Conservation (phyloP, 2,888 invertebrate genomes). For the Macropis europaea region DNA sequence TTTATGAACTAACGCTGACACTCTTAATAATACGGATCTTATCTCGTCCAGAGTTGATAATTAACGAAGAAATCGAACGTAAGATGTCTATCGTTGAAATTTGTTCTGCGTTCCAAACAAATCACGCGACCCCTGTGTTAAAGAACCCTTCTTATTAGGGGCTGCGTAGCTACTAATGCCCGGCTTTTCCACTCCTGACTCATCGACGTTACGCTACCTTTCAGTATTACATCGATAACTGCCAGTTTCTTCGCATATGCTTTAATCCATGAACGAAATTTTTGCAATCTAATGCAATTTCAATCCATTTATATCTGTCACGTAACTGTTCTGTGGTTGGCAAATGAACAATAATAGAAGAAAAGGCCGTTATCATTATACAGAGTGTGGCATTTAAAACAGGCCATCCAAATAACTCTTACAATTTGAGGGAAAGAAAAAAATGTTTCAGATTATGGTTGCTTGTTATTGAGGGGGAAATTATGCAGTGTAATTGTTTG, state of each 20-base stretch:
- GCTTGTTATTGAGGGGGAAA: too few species aligned
- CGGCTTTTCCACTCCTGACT: slow-evolving; percentile 59
- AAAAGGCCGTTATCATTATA: too few species aligned
- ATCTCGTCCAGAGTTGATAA: not conserved
- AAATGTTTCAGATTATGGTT: too few species aligned
- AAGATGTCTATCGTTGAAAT: slow-evolving; percentile 38
- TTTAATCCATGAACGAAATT: too few species aligned
- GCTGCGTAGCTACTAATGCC: slow-evolving; percentile 33
- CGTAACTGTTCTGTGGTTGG: too few species aligned
- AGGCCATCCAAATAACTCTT: too few species aligned
- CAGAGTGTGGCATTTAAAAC: too few species aligned
- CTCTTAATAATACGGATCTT: not conserved
- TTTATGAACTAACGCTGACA: not conserved
- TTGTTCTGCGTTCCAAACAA: slow-evolving; percentile 31
- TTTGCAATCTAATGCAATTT: too few species aligned
- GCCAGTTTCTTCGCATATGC: not conserved
- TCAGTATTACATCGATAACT: slow-evolving; percentile 63
- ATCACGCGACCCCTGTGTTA: slow-evolving; percentile 47
- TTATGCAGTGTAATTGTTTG: too few species aligned
- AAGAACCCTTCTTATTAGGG: slow-evolving; percentile 45
- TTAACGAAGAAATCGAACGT: slow-evolving; percentile 16
- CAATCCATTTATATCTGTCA: too few species aligned
- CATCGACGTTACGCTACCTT: slow-evolving; percentile 55
- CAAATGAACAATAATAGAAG: too few species aligned
- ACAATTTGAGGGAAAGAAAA: too few species aligned